Conservation (phyloP, 2,797 vertebrate species). For the Oceanodroma leucorhoa region DNA sequence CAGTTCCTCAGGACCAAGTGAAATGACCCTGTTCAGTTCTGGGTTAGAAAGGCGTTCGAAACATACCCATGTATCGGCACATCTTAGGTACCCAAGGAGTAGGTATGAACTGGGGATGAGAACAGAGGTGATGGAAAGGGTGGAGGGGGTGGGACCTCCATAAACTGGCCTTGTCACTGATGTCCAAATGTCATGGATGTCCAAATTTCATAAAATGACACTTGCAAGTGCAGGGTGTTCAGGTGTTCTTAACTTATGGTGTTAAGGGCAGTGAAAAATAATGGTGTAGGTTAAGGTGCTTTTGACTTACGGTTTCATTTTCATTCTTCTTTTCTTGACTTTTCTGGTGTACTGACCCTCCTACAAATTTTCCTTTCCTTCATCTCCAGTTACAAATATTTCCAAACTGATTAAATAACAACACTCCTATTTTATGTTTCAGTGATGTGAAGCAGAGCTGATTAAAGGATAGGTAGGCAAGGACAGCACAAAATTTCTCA, state of each 20-base stretch:
- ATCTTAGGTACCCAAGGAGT: background rate
- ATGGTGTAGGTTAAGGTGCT: background rate
- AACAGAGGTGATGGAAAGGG: background rate
- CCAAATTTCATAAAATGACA: background rate
- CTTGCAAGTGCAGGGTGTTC: background rate
- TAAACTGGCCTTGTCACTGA: background rate
- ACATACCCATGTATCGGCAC: background rate
- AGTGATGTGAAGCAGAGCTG: background rate
- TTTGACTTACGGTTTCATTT: background rate
- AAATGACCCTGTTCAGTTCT: background rate
- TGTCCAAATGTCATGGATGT: background rate
- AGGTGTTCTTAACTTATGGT: background rate
- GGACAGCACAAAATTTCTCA: constrained; percentile 12
- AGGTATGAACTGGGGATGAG: background rate
- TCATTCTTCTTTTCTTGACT: background rate
- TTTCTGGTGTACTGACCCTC: background rate
- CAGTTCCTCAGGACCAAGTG: background rate
- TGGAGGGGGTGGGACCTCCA: background rate
- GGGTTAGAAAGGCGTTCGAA: background rate
- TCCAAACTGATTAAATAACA: background rate
- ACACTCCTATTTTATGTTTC: background rate
- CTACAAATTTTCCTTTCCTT: background rate
- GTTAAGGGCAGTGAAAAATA: background rate
- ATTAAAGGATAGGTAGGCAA: constrained; percentile 24
- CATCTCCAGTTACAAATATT: background rate